A percentile compares a stretch with the other conserved stretches of the same genome.
Evolutionary conservation across 1,140 invertebrate genomes (phyloP).

Genomic region (Ephestia elutella): DNA sequence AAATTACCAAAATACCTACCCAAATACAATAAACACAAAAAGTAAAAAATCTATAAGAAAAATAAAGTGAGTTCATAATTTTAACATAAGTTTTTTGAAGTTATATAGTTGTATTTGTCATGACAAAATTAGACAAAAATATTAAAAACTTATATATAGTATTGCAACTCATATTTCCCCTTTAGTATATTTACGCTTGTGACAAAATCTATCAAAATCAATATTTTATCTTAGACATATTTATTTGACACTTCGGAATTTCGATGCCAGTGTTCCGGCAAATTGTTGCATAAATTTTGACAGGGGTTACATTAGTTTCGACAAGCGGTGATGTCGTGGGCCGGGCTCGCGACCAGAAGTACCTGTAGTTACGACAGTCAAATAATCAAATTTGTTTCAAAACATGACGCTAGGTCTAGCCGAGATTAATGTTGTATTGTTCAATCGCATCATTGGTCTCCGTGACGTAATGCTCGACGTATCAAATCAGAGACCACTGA

Average conservation of each 20-base stretch:
- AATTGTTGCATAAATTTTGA: background rate
- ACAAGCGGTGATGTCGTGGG: background rate
- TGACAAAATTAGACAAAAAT: too few relatives aligned
- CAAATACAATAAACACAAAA: too few relatives aligned
- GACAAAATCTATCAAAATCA: too few relatives aligned
- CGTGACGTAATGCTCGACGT: background rate
- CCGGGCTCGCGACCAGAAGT: background rate
- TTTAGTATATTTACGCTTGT: too few relatives aligned
- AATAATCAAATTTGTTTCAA: constrained; percentile 2
- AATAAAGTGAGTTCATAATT: too few relatives aligned
- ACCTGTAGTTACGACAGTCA: constrained; percentile 4
- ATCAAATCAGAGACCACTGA: background rate
- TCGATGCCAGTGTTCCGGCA: background rate
- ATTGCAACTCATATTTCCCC: too few relatives aligned
- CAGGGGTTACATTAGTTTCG: background rate
- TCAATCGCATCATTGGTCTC: constrained; percentile 8
- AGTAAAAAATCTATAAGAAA: too few relatives aligned
- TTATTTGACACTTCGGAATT: background rate
- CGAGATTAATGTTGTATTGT: constrained; percentile 7
- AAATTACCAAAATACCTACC: too few relatives aligned
- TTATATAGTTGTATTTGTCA: too few relatives aligned
- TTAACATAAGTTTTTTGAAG: too few relatives aligned
- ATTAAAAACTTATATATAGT: too few relatives aligned
- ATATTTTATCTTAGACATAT: too few relatives aligned
- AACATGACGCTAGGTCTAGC: background rate